Conservation (phyloP, 2,113 vertebrate species). For the Mobula birostris region DNA sequence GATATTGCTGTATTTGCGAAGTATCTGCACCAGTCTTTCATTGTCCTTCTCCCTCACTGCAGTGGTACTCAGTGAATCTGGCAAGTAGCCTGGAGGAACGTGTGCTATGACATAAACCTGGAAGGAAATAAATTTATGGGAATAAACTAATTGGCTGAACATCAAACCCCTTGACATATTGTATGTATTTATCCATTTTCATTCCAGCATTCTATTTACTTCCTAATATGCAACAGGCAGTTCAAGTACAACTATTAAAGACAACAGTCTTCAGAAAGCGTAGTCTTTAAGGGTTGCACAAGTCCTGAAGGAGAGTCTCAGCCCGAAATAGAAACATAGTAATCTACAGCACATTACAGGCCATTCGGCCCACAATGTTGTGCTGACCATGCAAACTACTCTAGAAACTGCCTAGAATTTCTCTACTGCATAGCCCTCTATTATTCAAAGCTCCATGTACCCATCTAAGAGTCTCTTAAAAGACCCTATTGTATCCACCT, state of each 20-base stretch:
- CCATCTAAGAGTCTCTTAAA: too few relatives aligned
- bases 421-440: too few relatives aligned
- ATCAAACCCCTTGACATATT: background rate
- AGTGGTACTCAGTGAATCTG: conserved; percentile 56
- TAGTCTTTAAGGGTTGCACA: too few relatives aligned
- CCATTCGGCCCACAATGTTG: too few relatives aligned
- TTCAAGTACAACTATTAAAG: background rate
- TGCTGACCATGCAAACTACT: too few relatives aligned
- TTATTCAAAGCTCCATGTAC: too few relatives aligned
- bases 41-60: conserved; percentile 70
- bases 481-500: too few relatives aligned
- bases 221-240: background rate
- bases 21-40: conserved; percentile 73
- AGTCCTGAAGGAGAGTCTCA: too few relatives aligned
- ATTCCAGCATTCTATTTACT: background rate
- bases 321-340: too few relatives aligned
- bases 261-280: background rate
- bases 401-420: too few relatives aligned
- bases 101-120: conserved; percentile 88
- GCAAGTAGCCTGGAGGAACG: conserved; percentile 79
- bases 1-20: conserved; percentile 69
- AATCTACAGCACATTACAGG: too few relatives aligned
- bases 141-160: background rate
- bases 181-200: background rate
- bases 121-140: conserved; percentile 7